Conservation (phyloP, 2,113 vertebrate species). For the Podiceps cristatus region DNA sequence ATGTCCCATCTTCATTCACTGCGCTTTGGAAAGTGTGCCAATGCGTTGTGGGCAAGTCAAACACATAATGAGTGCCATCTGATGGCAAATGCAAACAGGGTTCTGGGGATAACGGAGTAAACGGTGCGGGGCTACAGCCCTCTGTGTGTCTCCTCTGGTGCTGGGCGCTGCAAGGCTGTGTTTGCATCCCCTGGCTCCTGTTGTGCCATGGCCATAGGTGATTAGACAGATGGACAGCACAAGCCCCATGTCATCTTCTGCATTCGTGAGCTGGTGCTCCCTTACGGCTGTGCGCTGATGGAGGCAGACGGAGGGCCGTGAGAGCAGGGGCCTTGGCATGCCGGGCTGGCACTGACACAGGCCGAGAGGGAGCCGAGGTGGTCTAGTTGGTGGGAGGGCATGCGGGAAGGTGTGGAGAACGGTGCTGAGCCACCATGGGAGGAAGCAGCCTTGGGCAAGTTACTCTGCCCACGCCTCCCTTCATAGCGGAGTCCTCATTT, state of each 20-base stretch:
- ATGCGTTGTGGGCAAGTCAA: background rate
- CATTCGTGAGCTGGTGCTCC: rapidly evolving
- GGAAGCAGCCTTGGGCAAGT: background rate
- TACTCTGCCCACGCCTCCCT: rapidly evolving
- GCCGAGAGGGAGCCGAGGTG: background rate
- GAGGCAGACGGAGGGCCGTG: rapidly evolving
- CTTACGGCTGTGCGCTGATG: rapidly evolving
- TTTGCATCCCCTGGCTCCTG: background rate
- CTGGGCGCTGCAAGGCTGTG: background rate
- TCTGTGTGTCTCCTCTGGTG: rapidly evolving
- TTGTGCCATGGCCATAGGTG: background rate
- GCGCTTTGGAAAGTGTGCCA: rapidly evolving
- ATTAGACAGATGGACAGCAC: background rate
- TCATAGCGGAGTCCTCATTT: background rate
- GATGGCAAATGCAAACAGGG: background rate
- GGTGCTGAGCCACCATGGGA: rapidly evolving
- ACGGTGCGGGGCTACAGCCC: rapidly evolving
- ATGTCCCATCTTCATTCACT: rapidly evolving
- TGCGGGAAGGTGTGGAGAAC: background rate
- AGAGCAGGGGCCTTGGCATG: background rate
- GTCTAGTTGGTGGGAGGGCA: background rate
- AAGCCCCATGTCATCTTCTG: rapidly evolving
- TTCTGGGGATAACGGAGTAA: rapidly evolving
- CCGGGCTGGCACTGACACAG: rapidly evolving
- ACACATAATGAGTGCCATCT: slow-evolving; percentile 32